Conservation (phyloP, 2,888 invertebrate species). For the Catocala nupta region DNA sequence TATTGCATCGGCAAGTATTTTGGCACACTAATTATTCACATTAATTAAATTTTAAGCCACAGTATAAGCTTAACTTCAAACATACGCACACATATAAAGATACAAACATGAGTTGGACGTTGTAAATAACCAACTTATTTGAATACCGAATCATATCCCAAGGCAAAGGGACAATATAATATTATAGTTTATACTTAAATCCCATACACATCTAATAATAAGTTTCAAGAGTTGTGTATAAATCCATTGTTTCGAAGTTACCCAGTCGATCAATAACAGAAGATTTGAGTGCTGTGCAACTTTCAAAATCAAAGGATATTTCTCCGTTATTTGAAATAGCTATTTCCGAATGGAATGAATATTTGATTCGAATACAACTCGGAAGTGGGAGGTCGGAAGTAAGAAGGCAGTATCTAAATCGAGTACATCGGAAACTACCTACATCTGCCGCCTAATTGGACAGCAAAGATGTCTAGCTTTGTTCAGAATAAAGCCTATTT, state of each 20-base stretch:
- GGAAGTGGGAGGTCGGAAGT: constrained; percentile 39
- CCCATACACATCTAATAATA: not conserved
- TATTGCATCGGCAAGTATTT: too few relatives aligned
- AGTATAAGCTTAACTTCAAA: too few relatives aligned
- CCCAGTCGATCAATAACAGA: constrained; percentile 36
- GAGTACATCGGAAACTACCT: constrained; percentile 60
- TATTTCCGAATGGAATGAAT: constrained; percentile 63
- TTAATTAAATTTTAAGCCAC: too few relatives aligned
- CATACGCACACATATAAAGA: too few relatives aligned
- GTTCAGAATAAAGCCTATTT: constrained; percentile 39
- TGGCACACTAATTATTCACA: too few relatives aligned
- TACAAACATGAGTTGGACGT: too few relatives aligned
- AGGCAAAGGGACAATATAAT: too few relatives aligned
- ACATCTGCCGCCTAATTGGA: constrained; percentile 61
- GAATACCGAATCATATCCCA: too few relatives aligned
- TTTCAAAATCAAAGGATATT: constrained; percentile 52
- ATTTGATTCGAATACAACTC: constrained; percentile 56
- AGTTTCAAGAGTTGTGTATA: constrained; percentile 10
- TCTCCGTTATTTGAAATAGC: constrained; percentile 32
- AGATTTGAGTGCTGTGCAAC: constrained; percentile 44
- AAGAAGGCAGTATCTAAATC: constrained; percentile 66
- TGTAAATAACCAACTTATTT: too few relatives aligned
- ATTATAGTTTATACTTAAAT: not conserved
- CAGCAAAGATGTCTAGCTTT: constrained; percentile 59
- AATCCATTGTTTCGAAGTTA: constrained; percentile 25